Percentiles rank a stretch among this genome's conserved stretches.
phyloP scores from a whole-genome alignment of 2,113 vertebrate species.

The Choloepus hoffmanni region DNA sequence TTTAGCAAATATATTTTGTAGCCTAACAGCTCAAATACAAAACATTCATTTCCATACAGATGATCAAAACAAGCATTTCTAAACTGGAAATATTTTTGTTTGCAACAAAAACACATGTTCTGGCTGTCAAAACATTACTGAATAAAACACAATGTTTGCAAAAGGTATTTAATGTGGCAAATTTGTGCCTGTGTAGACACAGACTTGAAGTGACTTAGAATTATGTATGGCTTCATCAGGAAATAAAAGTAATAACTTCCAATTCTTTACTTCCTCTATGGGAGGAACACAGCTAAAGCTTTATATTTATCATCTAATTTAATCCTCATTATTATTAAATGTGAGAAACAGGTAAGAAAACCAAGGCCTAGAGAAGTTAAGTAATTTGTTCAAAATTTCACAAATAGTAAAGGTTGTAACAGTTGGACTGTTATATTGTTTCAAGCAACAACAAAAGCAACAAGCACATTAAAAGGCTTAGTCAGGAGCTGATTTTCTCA shows the following conservation, averaged over 20 bases:
- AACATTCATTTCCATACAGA: constrained; percentile 55
- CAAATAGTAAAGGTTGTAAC: neutral
- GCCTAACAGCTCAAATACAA: constrained; percentile 59
- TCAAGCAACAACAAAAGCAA: neutral
- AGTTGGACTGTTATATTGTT: too few relatives aligned
- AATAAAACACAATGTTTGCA: constrained; percentile 65
- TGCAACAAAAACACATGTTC: constrained; percentile 67
- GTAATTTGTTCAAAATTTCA: neutral
- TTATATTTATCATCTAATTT: neutral
- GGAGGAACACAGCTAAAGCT: neutral
- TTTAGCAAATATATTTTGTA: constrained; percentile 53
- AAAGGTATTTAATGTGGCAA: constrained; percentile 74
- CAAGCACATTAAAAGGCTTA: neutral
- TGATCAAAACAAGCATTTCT: constrained; percentile 67
- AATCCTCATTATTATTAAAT: constrained; percentile 6
- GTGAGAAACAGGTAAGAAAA: constrained; percentile 32
- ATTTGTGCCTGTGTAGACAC: constrained; percentile 20
- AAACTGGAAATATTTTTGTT: constrained; percentile 72
- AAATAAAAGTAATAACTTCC: constrained; percentile 54
- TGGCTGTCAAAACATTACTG: constrained; percentile 73
- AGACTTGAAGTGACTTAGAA: constrained; percentile 47
- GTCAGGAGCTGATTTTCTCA: neutral
- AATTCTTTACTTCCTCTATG: constrained; percentile 28
- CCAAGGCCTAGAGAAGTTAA: neutral
- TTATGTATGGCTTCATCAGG: constrained; percentile 49